phyloP scores from a whole-genome alignment of 2,888 invertebrate genomes.

The Adelognathus sp. region DNA sequence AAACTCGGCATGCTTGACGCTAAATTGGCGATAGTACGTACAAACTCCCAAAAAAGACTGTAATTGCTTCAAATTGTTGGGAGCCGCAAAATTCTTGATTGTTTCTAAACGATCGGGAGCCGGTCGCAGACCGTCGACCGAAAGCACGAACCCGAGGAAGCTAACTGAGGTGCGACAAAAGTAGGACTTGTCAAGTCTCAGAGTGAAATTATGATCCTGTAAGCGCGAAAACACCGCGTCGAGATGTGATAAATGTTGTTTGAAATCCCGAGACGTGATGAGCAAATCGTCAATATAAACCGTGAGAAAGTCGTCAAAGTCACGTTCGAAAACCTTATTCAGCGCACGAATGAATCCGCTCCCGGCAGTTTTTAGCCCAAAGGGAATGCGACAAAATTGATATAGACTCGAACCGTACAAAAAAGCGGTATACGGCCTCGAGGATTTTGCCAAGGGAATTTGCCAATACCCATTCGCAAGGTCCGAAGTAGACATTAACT shows the following conservation, averaged over 20 bases:
- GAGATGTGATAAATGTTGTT: conserved; percentile 62
- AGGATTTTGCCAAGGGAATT: conserved; percentile 36
- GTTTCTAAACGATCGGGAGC: conserved; percentile 42
- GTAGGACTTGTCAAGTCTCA: conserved; percentile 62
- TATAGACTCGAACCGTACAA: conserved; percentile 48
- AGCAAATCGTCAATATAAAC: conserved; percentile 54
- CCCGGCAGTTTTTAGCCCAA: no score
- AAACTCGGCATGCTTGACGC: not conserved
- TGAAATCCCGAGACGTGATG: conserved; percentile 54
- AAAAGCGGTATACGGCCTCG: conserved; percentile 57
- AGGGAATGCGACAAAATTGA: conserved; percentile 65
- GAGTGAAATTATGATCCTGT: conserved; percentile 38
- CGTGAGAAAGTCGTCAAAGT: conserved; percentile 29
- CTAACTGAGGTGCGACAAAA: conserved; percentile 62
- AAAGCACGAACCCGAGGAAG: conserved; percentile 57
- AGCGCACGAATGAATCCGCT: conserved; percentile 65
- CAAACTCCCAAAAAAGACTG: conserved; percentile 47
- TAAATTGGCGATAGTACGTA: conserved; percentile 35
- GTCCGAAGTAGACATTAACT: conserved; percentile 60
- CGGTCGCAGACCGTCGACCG: conserved; percentile 8
- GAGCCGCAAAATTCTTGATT: conserved; percentile 61
- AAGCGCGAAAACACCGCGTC: conserved; percentile 56
- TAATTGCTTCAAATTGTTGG: conserved; percentile 63
- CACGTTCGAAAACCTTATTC: conserved; percentile 62
- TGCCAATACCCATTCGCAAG: conserved; percentile 59